Percentiles rank a stretch among this genome's conserved stretches.
These are phyloP conservation scores for Lithophane socia DNA, from an alignment of 2,888 invertebrate genomes.

Conservation along the genomic window DNA sequence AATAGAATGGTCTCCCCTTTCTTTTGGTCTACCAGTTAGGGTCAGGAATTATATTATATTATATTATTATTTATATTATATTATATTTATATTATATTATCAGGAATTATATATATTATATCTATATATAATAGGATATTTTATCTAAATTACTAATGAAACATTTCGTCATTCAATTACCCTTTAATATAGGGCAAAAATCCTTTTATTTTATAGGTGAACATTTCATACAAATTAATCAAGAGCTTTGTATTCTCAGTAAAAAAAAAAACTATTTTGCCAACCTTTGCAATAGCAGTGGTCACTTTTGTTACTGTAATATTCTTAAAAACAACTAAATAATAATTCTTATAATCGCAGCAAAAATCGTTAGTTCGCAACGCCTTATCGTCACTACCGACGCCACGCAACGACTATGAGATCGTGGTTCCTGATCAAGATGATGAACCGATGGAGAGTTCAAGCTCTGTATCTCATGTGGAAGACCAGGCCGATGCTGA, in stretches of 20 bases:
- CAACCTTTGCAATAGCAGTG: not conserved
- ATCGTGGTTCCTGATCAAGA: conserved; percentile 98
- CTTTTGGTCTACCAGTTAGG: too few species aligned
- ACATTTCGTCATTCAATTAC: too few species aligned
- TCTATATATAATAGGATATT: too few species aligned
- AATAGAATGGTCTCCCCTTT: too few species aligned
- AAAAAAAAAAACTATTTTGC: not conserved
- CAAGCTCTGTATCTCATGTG: conserved; percentile 76
- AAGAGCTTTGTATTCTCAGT: not conserved
- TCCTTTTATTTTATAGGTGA: not conserved
- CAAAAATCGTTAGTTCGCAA: conserved; percentile 93
- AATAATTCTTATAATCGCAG: conserved; percentile 66
- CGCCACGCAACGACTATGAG: conserved; percentile 99
- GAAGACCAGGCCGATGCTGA: conserved; percentile 97
- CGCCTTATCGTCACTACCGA: conserved; percentile 95
- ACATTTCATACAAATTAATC: not conserved
- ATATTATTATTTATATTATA: too few species aligned
- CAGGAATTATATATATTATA: too few species aligned
- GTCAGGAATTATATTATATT: too few species aligned
- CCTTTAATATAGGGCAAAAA: too few species aligned
- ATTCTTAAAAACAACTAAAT: not conserved
- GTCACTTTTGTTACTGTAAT: not conserved
- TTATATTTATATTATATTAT: too few species aligned
- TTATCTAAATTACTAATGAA: too few species aligned
- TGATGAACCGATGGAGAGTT: conserved; percentile 77